phyloP scores from a whole-genome alignment of 2,888 invertebrate species.

The Athetis lepigone region DNA sequence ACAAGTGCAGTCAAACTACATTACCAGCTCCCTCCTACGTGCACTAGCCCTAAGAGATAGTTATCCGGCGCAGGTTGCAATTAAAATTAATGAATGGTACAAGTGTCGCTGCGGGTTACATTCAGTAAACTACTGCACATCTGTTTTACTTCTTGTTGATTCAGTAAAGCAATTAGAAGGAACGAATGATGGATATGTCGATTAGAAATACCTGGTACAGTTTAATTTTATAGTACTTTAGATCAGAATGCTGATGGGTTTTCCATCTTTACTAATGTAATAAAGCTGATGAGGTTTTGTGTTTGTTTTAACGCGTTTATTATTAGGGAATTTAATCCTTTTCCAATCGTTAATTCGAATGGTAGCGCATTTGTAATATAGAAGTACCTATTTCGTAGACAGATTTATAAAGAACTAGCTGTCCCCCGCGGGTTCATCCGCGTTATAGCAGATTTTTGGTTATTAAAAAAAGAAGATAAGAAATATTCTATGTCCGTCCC shows the following conservation, averaged over 20 bases:
- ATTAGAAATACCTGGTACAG: slow-evolving; percentile 26
- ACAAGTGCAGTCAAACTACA: slow-evolving; percentile 22
- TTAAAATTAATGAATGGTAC: slow-evolving; percentile 81
- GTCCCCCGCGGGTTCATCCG: too few species aligned
- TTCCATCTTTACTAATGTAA: too few species aligned
- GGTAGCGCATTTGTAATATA: too few species aligned
- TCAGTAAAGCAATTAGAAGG: slow-evolving; percentile 52
- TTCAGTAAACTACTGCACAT: slow-evolving; percentile 53
- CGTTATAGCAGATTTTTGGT: too few species aligned
- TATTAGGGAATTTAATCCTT: too few species aligned
- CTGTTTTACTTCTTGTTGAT: slow-evolving; percentile 51
- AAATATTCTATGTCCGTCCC: too few species aligned
- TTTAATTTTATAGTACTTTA: slow-evolving; percentile 24
- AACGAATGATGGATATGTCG: slow-evolving; percentile 44
- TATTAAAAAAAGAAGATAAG: too few species aligned
- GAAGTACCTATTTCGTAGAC: too few species aligned
- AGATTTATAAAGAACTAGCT: too few species aligned
- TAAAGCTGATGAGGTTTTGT: too few species aligned
- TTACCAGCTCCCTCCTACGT: slow-evolving; percentile 51
- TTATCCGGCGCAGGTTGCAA: slow-evolving; percentile 71
- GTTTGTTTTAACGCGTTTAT: too few species aligned
- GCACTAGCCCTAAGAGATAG: slow-evolving; percentile 64
- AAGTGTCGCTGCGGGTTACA: slow-evolving; percentile 63
- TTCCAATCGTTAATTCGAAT: too few species aligned
- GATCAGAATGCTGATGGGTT: not conserved